These are phyloP conservation scores for Noctua comes DNA, from an alignment of 2,888 invertebrate species.

Conservation along the genomic window DNA sequence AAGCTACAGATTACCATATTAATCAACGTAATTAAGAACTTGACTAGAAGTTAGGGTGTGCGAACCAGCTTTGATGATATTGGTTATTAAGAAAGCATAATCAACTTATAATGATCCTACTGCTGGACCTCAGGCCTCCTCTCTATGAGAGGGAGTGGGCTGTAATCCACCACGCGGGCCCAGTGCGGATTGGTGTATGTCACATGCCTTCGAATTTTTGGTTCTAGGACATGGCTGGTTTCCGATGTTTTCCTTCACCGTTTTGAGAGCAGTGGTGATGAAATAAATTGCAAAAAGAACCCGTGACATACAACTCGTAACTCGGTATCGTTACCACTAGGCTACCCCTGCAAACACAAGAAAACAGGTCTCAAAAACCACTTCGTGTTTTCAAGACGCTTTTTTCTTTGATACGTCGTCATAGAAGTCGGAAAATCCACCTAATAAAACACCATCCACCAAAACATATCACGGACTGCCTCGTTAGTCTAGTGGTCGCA, in stretches of 20 bases:
- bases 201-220: background rate
- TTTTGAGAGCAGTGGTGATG: no score
- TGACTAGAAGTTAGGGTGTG: background rate
- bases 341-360: background rate
- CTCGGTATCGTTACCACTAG: background rate
- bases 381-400: background rate
- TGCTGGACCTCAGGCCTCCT: background rate
- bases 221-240: no score
- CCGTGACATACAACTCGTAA: no score
- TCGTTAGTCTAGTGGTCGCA: no score
- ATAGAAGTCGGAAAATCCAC: background rate
- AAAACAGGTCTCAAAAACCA: background rate
- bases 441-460: background rate
- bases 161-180: no score
- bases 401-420: background rate
- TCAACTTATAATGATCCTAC: background rate
- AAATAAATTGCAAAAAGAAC: no score
- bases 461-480: background rate
- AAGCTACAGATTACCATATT: background rate
- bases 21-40: background rate
- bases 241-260: no score
- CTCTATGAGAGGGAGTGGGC: background rate
- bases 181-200: background rate
- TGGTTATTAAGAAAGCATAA: background rate
- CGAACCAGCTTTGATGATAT: background rate